Base-by-base conservation (phyloP, 2,888 invertebrate species). In the Chymomyza amoena region DNA sequence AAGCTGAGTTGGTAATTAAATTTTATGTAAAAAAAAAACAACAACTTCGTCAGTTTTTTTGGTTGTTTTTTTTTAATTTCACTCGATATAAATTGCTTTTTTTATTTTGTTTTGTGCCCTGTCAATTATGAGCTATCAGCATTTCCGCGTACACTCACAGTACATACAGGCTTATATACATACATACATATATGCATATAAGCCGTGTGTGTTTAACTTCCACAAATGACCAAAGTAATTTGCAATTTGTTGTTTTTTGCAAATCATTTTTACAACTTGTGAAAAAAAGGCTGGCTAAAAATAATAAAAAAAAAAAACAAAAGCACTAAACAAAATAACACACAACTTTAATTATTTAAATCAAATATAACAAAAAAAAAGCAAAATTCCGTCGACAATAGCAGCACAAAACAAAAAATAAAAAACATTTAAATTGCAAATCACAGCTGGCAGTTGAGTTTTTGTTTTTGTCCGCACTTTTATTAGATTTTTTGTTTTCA, bases 401-500 rank as follows among this genome's bases (percentile, higher is more conserved):
- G 54, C 59, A 62, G 68, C 70, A 68, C 67, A 36, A 68, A 66
- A 16, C 59, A 32, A 56, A 62, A 69, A 72, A n/a, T n/a, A 66
- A 20, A 72, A 69, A 70, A 78, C 87, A 84, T 87, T 80, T 76
- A 84, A 84, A 84, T 87, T 84, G 84, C 84, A 84, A 84, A 84
- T 80, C 70, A 72, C 57, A 61, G 67, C 16, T 51, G 36, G 72
- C 69, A 36, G 68, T 67, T 64, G 61, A 18, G 60, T 60, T 68
- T 81, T 80, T 85, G 86, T 88, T 88, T 84, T 88, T 80, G 80
- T 88, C 81, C 72, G 84, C 81, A 77, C 73, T 79, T 87, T 87
- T 86, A 87, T 85, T 87, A 78, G 87, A 76, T 79, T 84, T 84
- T 88, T 87, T 87, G 89, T 87, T 87, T 87, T 88, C 79, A 80